Conservation (phyloP, 2,797 vertebrate genomes). For the Gymnopithys bicolor region DNA sequence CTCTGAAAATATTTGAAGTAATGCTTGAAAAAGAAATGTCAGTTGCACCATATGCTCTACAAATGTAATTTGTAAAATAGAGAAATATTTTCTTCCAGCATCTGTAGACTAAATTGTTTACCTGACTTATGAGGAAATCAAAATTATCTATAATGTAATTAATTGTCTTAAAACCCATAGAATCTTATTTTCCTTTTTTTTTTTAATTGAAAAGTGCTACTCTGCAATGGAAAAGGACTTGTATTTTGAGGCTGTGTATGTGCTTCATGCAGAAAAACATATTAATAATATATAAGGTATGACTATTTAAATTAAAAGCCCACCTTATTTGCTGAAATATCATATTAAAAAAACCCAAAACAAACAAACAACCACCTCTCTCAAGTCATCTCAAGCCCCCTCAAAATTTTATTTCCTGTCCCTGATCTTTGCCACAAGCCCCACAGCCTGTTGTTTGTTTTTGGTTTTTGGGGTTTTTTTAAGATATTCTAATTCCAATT, state of each 20-base stretch:
- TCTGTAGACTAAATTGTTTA: background rate
- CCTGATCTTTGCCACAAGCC: background rate
- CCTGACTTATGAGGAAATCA: background rate
- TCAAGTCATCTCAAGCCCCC: background rate
- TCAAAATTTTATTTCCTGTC: background rate
- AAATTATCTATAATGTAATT: background rate
- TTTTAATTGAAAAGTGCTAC: background rate
- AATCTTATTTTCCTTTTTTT: background rate
- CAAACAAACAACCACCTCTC: background rate
- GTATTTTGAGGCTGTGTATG: background rate
- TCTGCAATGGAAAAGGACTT: background rate
- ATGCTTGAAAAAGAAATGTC: constrained; percentile 23
- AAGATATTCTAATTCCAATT: background rate
- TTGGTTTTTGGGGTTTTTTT: background rate
- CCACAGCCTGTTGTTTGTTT: background rate
- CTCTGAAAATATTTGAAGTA: constrained; percentile 20
- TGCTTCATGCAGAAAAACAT: background rate
- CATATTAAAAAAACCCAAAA: no score
- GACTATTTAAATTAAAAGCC: background rate
- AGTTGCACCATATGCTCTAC: background rate
- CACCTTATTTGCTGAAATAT: background rate
- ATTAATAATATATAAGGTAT: background rate
- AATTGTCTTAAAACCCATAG: background rate
- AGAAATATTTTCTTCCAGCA: background rate
- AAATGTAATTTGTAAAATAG: background rate